Percentiles rank a stretch among this genome's conserved stretches.
phyloP scores from a whole-genome alignment of 2,113 vertebrate genomes.

The Eulacestoma nigropectus region DNA sequence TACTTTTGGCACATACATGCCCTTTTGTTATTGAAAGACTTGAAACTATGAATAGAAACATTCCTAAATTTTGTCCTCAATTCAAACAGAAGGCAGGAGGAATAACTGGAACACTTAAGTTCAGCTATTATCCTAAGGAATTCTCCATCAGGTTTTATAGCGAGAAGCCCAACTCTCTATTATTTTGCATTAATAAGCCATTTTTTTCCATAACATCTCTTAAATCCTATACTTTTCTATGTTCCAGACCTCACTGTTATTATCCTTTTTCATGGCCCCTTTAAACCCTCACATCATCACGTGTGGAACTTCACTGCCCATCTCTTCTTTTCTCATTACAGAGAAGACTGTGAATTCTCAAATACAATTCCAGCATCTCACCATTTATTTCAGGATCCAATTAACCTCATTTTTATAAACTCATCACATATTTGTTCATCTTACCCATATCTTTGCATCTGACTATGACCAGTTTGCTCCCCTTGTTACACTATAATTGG shows the following conservation, averaged over 20 bases:
- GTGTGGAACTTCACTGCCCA: neutral
- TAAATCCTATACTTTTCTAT: neutral
- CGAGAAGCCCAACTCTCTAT: neutral
- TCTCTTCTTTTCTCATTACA: neutral
- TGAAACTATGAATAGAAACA: neutral
- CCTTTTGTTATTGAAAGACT: neutral
- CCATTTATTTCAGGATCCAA: neutral
- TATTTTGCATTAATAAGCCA: neutral
- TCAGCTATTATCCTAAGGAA: neutral
- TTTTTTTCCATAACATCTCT: neutral
- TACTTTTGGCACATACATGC: neutral
- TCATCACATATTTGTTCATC: neutral
- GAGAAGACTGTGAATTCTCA: neutral
- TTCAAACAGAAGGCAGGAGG: neutral
- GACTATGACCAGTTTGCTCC: neutral
- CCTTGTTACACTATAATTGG: neutral
- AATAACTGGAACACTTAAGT: neutral
- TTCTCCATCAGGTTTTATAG: neutral
- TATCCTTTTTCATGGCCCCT: neutral
- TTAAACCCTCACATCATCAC: neutral
- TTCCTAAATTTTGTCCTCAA: neutral
- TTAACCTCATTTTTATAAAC: constrained; percentile 10
- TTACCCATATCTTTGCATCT: neutral
- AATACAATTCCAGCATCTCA: neutral
- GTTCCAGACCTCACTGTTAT: neutral